Percentiles rank a stretch among this genome's conserved stretches.
phyloP scores from a whole-genome alignment of 2,888 invertebrate species.

The Myathropa florea region DNA sequence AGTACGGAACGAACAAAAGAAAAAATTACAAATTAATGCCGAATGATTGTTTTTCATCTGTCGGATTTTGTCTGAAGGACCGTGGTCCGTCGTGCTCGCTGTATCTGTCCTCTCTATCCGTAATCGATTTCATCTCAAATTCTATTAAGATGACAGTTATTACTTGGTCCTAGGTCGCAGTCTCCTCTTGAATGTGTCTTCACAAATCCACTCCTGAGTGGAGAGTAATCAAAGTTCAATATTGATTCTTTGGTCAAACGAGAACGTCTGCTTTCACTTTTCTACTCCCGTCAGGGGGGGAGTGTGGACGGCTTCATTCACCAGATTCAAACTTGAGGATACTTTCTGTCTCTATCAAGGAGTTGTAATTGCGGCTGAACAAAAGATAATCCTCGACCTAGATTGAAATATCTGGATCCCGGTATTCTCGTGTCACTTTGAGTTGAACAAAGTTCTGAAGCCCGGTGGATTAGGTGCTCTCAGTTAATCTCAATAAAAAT shows the following conservation, averaged over 20 bases:
- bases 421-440: conserved; percentile 11
- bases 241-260: conserved; percentile 41
- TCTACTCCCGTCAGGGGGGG: neutral
- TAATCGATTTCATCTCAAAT: conserved; percentile 45
- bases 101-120: conserved; percentile 1
- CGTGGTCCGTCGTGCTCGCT: too few species aligned
- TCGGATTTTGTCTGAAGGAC: conserved; percentile 14
- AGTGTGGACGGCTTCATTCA: too few species aligned
- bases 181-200: conserved; percentile 5
- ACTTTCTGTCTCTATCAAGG: conserved; percentile 1
- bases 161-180: conserved; percentile 8
- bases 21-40: conserved; percentile 43
- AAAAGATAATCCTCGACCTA: conserved; percentile 30
- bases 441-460: conserved; percentile 18
- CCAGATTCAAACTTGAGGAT: neutral
- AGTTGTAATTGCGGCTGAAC: conserved; percentile 16
- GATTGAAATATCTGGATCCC: neutral
- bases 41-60: conserved; percentile 40
- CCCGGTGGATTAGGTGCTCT: conserved; percentile 27
- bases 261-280: conserved; percentile 20
- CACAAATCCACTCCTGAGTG: conserved; percentile 31
- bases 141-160: conserved; percentile 49
- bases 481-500: conserved; percentile 57
- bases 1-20: neutral
- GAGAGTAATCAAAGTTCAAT: conserved; percentile 51